These are phyloP conservation scores for Dynastes grantii DNA, from an alignment of 2,888 invertebrate genomes.

Conservation along the genomic window DNA sequence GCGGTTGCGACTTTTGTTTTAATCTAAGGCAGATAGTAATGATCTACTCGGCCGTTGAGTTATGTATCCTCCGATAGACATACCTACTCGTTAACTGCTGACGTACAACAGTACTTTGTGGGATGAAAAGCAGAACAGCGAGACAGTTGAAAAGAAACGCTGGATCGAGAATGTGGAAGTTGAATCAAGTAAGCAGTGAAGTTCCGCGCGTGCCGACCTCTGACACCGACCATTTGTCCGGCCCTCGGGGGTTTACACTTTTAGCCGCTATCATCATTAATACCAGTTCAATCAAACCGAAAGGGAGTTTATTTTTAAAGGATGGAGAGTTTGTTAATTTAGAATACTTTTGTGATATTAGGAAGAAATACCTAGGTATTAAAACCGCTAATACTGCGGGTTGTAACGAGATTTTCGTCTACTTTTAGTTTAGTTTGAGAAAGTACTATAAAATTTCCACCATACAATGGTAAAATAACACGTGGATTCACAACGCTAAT, in stretches of 20 bases:
- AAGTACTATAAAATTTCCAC: no score
- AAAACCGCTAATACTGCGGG: no score
- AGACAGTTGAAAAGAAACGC: conserved; percentile 38
- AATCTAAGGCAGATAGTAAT: background rate
- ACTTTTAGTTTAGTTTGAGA: no score
- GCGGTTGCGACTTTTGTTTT: background rate
- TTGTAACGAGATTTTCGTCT: no score
- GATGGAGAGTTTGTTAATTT: background rate
- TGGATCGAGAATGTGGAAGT: conserved; percentile 56
- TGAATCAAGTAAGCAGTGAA: conserved; percentile 58
- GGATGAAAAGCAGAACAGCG: conserved; percentile 35
- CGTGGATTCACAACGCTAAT: no score
- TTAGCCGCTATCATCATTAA: conserved; percentile 62
- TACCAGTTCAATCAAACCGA: conserved; percentile 62
- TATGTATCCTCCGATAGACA: background rate
- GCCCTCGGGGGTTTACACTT: conserved; percentile 61
- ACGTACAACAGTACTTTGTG: conserved; percentile 8
- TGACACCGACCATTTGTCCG: conserved; percentile 67
- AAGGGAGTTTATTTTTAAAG: conserved; percentile 49
- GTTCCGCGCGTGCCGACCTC: conserved; percentile 65
- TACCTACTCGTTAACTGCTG: conserved; percentile 30
- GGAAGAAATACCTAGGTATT: no score
- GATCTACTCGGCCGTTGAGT: background rate
- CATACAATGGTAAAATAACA: no score
- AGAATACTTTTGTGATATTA: no score